These are phyloP conservation scores for Drosophila subquinaria DNA, from an alignment of 2,888 invertebrate species.

Conservation along the genomic window DNA sequence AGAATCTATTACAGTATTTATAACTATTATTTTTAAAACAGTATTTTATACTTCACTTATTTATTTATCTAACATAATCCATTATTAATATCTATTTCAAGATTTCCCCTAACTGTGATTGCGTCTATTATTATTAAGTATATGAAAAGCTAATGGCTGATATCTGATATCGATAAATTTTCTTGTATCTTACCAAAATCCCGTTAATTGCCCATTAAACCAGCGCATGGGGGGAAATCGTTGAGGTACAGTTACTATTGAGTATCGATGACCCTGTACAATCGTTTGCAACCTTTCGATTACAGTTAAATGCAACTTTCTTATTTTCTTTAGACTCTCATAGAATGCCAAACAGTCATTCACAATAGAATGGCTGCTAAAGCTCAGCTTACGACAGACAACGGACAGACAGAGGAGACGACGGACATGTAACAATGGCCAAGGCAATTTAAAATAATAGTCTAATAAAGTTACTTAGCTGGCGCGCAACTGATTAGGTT, in stretches of 20 bases:
- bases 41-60: no score
- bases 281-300: slow-evolving; percentile 46
- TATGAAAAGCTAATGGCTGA: neutral
- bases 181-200: neutral
- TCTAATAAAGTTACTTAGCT: slow-evolving; percentile 78
- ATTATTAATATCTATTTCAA: no score
- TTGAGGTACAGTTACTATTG: slow-evolving; percentile 18
- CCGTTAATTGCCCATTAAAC: slow-evolving; percentile 15
- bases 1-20: no score
- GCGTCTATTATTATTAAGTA: no score
- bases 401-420: neutral
- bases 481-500: slow-evolving; percentile 72
- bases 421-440: slow-evolving; percentile 37
- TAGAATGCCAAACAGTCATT: slow-evolving; percentile 22
- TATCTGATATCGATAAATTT: neutral
- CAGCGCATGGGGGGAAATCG: slow-evolving; percentile 34
- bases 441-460: slow-evolving; percentile 75
- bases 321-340: slow-evolving; percentile 25
- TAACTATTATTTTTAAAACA: no score
- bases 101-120: no score
- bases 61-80: no score
- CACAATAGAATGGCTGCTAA: slow-evolving; percentile 42
- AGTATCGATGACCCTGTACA: slow-evolving; percentile 48
- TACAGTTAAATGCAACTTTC: slow-evolving; percentile 47
- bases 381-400: slow-evolving; percentile 43